A percentile compares a stretch with the other conserved stretches of the same genome.
phyloP scores from a whole-genome alignment of 2,888 invertebrate species.

The Acheta domesticus region DNA sequence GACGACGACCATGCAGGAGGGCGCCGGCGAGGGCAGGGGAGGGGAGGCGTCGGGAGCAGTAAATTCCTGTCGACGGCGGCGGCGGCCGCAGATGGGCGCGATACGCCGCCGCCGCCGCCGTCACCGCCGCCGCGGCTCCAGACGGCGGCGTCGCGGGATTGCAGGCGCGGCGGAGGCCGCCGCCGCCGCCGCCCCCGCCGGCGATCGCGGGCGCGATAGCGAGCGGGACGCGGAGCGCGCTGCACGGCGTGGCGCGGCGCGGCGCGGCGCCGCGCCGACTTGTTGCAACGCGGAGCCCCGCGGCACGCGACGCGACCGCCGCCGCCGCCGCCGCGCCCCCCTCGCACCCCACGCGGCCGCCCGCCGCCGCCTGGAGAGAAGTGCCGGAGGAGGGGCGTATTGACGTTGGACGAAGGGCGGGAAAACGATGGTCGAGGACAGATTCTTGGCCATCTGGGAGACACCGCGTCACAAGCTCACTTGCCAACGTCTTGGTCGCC shows the following conservation, averaged over 20 bases:
- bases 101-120: neutral
- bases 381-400: neutral
- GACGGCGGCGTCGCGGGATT: conserved; percentile 3
- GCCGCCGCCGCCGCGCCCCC: neutral
- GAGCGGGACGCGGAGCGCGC: neutral
- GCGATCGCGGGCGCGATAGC: neutral
- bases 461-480: too few relatives aligned
- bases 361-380: neutral
- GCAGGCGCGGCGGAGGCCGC: neutral
- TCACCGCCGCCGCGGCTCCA: conserved; percentile 7
- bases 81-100: neutral
- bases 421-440: neutral
- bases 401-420: neutral
- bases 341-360: neutral
- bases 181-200: neutral
- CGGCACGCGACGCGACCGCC: neutral
- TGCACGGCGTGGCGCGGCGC: conserved; percentile 21
- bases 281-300: neutral
- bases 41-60: neutral
- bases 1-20: neutral
- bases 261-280: neutral
- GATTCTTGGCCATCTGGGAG: too few relatives aligned
- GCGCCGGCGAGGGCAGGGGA: neutral
- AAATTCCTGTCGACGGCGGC: neutral
- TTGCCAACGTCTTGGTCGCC: too few relatives aligned